Percentiles rank a stretch among this genome's conserved stretches.
phyloP scores from a whole-genome alignment of 1,140 invertebrate species.

The Eulimnadia texana region DNA sequence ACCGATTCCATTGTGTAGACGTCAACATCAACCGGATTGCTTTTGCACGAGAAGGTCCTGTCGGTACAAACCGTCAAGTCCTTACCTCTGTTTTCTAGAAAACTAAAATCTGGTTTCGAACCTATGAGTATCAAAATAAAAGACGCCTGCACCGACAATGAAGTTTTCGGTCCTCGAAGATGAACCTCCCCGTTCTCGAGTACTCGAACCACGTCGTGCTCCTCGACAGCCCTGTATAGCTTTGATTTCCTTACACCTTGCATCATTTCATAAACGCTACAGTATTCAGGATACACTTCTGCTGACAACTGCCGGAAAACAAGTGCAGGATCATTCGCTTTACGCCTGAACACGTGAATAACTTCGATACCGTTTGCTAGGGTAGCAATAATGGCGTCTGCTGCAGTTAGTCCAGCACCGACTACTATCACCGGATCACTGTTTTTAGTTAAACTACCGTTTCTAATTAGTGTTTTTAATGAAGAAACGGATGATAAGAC shows the following conservation, averaged over 20 bases:
- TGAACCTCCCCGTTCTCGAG: constrained; percentile 32
- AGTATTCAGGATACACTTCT: constrained; percentile 73
- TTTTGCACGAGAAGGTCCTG: constrained; percentile 52
- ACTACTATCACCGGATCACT: constrained; percentile 50
- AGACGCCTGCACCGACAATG: constrained; percentile 43
- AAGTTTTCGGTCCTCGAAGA: constrained; percentile 28
- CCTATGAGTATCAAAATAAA: constrained; percentile 64
- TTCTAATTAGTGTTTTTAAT: too few species aligned
- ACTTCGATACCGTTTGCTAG: constrained; percentile 44
- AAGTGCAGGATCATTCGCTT: constrained; percentile 37
- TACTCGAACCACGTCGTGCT: constrained; percentile 41
- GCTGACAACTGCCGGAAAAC: constrained; percentile 51
- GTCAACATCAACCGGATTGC: constrained; percentile 62
- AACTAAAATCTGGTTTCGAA: constrained; percentile 61
- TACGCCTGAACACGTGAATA: constrained; percentile 54
- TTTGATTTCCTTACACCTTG: constrained; percentile 41
- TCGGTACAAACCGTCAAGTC: constrained; percentile 48
- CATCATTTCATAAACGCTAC: constrained; percentile 70
- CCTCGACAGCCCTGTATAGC: constrained; percentile 51
- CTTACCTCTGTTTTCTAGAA: constrained; percentile 33
- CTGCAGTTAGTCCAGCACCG: constrained; percentile 69
- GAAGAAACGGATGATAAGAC: constrained; percentile 34
- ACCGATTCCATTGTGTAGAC: constrained; percentile 52
- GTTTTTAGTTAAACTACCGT: too few species aligned
- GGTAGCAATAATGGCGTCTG: constrained; percentile 64